Evolutionary conservation across 1,140 invertebrate species (phyloP), one percentile per base, ranked within the genome.

Genomic region (Zaprionus nigranus): DNA sequence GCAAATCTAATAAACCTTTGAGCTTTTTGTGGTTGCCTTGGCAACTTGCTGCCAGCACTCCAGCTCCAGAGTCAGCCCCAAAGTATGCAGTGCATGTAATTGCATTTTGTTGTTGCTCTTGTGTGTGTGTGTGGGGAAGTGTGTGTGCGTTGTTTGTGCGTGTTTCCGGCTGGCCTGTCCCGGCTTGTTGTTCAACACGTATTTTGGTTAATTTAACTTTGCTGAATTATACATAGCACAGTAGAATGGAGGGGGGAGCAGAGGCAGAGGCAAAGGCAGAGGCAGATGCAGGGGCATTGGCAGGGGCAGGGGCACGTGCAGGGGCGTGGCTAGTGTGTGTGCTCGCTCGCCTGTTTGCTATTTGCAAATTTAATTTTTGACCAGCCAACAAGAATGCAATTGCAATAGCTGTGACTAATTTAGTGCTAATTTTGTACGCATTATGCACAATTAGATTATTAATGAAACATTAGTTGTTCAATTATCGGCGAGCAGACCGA

Each of bases 141-240:
- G 58, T 65, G 30, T 11, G 17, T 49, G 20, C 40, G 26, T 15
- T 57, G 61, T 67, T 34, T 71, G 61, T 72, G 49, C 69, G 65
- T 65, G 40, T 81, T 78, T 82, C 76, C 73, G 60, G 28, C 49
- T 79, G 71, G 75, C 64, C 56, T 61, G 53, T 40, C 49, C 38
- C 60, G 62, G 17, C 57, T 63, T 65, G 70, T 86, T 86, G 82
- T 81, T 83, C 30, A 67, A 71, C 79, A 70, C 79, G 82, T 81
- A 90, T 85, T 83, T 85, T 90, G 85, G 85, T 90, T 90, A 90
- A 85, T 90, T 90, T 90, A 90, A 90, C 85, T 90, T 90, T 90
- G 56, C 68, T 82, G 67, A 88, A 88, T 88, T 90, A 88, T 88
- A 85, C 82, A 79, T 60, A 68, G 36, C 26, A 56, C 73, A 17